These are phyloP conservation scores for Hesperophylax magnus DNA, from an alignment of 1,140 invertebrate species.

Conservation along the genomic window DNA sequence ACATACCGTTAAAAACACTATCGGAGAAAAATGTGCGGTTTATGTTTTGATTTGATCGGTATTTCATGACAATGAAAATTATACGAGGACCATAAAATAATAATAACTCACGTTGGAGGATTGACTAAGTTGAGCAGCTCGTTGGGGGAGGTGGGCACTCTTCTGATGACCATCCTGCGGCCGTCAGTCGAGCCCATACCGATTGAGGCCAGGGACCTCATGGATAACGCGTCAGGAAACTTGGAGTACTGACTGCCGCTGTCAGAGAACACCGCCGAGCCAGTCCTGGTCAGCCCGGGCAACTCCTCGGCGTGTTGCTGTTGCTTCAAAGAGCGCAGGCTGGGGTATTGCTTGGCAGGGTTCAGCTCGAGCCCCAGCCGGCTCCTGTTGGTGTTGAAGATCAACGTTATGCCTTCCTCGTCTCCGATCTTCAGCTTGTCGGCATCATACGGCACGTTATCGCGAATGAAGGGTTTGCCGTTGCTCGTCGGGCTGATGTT, in stretches of 20 bases:
- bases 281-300: conserved; percentile 51
- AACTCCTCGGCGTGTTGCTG: conserved; percentile 59
- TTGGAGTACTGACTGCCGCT: conserved; percentile 62
- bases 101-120: conserved; percentile 81
- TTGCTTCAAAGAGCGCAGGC: conserved; percentile 60
- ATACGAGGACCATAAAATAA: not conserved
- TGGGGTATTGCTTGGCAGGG: conserved; percentile 48
- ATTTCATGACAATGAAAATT: not conserved
- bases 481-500: conserved; percentile 31
- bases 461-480: conserved; percentile 52
- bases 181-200: conserved; percentile 90
- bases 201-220: conserved; percentile 84
- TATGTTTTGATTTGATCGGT: not conserved
- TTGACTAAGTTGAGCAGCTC: conserved; percentile 86
- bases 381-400: conserved; percentile 50
- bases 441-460: conserved; percentile 65
- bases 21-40: not conserved
- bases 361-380: conserved; percentile 29
- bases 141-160: conserved; percentile 85
- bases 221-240: conserved; percentile 76
- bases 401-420: conserved; percentile 62
- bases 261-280: conserved; percentile 68
- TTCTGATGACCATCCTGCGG: conserved; percentile 84
- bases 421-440: conserved; percentile 68
- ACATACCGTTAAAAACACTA: not conserved